Percentiles rank a stretch among this genome's conserved stretches.
Evolutionary conservation across 2,888 invertebrate genomes (phyloP).

Genomic region (Heliconius ismenius): DNA sequence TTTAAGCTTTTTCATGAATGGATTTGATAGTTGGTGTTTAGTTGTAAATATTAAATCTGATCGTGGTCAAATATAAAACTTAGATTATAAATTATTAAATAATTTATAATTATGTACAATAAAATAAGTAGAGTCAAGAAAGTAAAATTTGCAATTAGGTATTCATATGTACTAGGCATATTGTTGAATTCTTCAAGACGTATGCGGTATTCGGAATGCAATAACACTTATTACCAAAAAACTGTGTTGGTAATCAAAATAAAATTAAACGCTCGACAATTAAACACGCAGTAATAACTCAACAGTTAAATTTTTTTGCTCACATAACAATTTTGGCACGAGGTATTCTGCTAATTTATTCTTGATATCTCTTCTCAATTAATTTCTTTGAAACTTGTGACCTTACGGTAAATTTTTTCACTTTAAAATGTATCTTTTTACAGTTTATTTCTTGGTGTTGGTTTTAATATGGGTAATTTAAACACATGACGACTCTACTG

Average conservation of each 20-base stretch:
- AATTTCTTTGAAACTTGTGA: slow-evolving; percentile 40
- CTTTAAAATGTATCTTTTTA: slow-evolving; percentile 27
- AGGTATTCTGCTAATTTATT: slow-evolving; percentile 41
- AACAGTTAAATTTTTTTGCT: slow-evolving; percentile 39
- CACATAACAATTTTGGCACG: slow-evolving; percentile 39
- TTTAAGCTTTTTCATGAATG: neutral
- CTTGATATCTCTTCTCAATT: slow-evolving; percentile 40
- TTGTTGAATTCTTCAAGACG: neutral
- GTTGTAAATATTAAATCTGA: neutral
- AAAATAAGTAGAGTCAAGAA: neutral
- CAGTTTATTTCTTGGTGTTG: slow-evolving; percentile 19
- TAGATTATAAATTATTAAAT: neutral
- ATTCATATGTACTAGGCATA: slow-evolving; percentile 2
- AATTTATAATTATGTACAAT: neutral
- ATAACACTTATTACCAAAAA: slow-evolving; percentile 29
- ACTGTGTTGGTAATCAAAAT: slow-evolving; percentile 38
- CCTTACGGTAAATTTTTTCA: slow-evolving; percentile 37
- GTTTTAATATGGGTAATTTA: neutral
- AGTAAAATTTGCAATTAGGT: neutral
- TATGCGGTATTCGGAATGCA: slow-evolving; percentile 21
- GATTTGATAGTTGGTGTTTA: neutral
- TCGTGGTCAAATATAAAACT: neutral
- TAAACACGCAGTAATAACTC: slow-evolving; percentile 39
- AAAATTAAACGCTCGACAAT: slow-evolving; percentile 33
- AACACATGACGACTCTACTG: neutral